Conservation (phyloP, 2,888 invertebrate species). For the Amblyjoppa fuscipennis region DNA sequence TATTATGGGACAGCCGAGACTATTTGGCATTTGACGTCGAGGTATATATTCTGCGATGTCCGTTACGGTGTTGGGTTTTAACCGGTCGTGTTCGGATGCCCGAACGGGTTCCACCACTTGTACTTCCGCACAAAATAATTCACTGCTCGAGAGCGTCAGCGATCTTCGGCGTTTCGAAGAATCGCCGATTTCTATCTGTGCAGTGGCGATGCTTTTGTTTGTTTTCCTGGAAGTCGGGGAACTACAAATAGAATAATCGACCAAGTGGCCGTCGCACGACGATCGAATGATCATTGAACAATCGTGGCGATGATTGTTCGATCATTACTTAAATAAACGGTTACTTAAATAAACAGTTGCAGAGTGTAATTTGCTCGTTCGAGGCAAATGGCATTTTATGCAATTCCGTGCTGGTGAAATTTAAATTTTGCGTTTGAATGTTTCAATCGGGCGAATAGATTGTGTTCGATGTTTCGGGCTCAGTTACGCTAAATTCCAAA, state of each 20-base stretch:
- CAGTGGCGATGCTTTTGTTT: neutral
- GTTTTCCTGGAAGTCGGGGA: neutral
- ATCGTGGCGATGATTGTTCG: too few species aligned
- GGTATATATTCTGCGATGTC: neutral
- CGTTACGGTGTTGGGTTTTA: neutral
- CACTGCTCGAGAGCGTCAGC: neutral
- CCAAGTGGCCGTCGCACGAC: neutral
- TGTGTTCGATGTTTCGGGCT: too few species aligned
- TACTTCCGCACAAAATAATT: neutral
- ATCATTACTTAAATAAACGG: too few species aligned
- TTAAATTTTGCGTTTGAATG: too few species aligned
- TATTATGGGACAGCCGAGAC: conserved; percentile 11
- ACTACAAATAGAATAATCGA: neutral
- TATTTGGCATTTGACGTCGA: neutral
- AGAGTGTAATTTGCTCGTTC: too few species aligned
- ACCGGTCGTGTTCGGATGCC: too few species aligned
- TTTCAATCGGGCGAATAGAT: too few species aligned
- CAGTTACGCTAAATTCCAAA: too few species aligned
- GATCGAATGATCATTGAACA: neutral
- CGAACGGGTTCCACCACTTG: too few species aligned
- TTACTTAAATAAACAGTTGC: too few species aligned
- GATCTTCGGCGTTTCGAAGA: neutral
- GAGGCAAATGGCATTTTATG: too few species aligned
- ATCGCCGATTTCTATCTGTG: neutral
- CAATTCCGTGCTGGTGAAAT: too few species aligned